phyloP scores from a whole-genome alignment of 2,888 invertebrate genomes.

The Melieria omissa region DNA sequence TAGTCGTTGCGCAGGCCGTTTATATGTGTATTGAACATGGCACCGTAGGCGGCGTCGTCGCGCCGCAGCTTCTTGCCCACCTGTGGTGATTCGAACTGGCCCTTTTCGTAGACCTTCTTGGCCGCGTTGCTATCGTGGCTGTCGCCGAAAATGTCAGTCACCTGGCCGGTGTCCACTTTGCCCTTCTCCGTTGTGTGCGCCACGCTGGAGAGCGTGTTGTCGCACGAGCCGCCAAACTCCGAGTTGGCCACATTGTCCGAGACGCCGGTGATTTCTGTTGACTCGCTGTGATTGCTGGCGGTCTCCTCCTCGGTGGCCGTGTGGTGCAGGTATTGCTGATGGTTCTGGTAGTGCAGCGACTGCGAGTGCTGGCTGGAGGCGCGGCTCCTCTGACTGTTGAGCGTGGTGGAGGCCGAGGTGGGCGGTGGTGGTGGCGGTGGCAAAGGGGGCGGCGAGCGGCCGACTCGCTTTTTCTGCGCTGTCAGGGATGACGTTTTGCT shows the following conservation, averaged over 20 bases:
- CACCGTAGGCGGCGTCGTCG: slow-evolving; percentile 51
- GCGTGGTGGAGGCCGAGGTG: slow-evolving; percentile 45
- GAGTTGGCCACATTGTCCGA: slow-evolving; percentile 59
- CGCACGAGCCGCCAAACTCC: slow-evolving; percentile 57
- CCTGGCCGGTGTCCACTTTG: slow-evolving; percentile 6
- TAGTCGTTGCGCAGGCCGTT: slow-evolving; percentile 61
- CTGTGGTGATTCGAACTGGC: slow-evolving; percentile 22
- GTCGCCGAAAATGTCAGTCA: neutral
- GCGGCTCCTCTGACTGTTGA: slow-evolving; percentile 45
- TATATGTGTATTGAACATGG: slow-evolving; percentile 58
- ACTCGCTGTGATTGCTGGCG: slow-evolving; percentile 63
- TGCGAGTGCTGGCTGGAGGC: slow-evolving; percentile 37
- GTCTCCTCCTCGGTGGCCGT: slow-evolving; percentile 58
- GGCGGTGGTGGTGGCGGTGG: slow-evolving; percentile 46
- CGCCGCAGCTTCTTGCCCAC: slow-evolving; percentile 36
- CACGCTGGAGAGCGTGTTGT: slow-evolving; percentile 57
- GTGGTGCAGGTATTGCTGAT: slow-evolving; percentile 31
- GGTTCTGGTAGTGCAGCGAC: slow-evolving; percentile 25
- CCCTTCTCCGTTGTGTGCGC: slow-evolving; percentile 39
- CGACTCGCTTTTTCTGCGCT: slow-evolving; percentile 29
- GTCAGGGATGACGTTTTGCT: slow-evolving; percentile 17
- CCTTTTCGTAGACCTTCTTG: neutral
- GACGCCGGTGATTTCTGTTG: slow-evolving; percentile 64
- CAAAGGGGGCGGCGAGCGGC: slow-evolving; percentile 30
- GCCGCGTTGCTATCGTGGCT: slow-evolving; percentile 13